Base-by-base conservation (phyloP, 2,888 invertebrate species). In the Temnothorax unifasciatus region DNA sequence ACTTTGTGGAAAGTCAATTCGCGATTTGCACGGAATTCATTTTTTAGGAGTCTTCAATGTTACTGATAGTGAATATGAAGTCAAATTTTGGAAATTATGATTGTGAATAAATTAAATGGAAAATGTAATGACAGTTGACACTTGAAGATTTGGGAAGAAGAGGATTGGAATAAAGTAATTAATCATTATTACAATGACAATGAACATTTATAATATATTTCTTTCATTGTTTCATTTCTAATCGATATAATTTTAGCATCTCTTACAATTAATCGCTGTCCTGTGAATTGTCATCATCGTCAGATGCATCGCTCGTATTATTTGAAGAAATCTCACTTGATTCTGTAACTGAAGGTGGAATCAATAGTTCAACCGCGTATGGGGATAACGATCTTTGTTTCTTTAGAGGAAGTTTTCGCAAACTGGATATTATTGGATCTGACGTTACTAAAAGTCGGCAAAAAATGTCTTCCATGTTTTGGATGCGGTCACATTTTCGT, bases 401-500 rank as follows among this genome's bases (percentile, higher is more conserved):
- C 34, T 77, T 77, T 44, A 15, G 9, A 68, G 77, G 66, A 25
- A 77, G 18, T 77, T 66, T 66, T n/a, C 66, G 77, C 66, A 77
- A 47, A 47, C 77, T 44, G 18, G 44, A 74, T 63, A 82, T 82
- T 21, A 75, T 3, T 64, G 75, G 74, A 82, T 74, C 75, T 38
- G 82, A 74, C 64, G 44, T 52, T 54, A 82, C 25, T 52, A 82
- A 75, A 64, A 82, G 73, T 34, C 74, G 41, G 52, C 52, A 50
- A 75, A 82, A 75, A 82, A 82, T 11, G 41, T 74, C 54, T 82
- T 82, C 82, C 75, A 82, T 82, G 74, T 29, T 82, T 82, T 75
- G 44, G 15, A 41, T 52, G 50, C 74, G 54, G 54, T 52, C 41
- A 75, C 41, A 66, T 66, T 75, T 75, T 57, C 66, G 64, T 9